Evolutionary conservation across 2,113 vertebrate genomes (phyloP).

Genomic region (Dicrurus megarhynchus): DNA sequence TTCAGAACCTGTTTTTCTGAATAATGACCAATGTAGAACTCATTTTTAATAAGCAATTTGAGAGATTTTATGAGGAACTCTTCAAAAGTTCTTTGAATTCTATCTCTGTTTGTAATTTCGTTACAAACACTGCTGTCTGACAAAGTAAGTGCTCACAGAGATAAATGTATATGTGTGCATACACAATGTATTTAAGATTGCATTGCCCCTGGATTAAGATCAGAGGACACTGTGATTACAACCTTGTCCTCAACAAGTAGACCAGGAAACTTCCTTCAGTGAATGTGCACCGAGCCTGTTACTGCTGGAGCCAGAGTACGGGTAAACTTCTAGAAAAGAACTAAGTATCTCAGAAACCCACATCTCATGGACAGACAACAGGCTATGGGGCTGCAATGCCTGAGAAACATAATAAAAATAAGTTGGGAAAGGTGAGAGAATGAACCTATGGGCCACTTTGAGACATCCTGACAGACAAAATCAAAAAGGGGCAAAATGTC

Average conservation of each 20-base stretch:
- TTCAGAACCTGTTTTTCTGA: not conserved
- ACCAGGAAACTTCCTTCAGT: not conserved
- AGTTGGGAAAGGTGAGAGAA: not conserved
- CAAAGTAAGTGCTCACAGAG: not conserved
- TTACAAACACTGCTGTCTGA: not conserved
- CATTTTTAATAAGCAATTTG: not conserved
- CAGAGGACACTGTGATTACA: not conserved
- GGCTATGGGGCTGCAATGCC: not conserved
- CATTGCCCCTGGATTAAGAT: not conserved
- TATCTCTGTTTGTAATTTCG: not conserved
- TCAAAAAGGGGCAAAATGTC: not conserved
- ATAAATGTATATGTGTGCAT: not conserved
- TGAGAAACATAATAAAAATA: not conserved
- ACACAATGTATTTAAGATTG: not conserved
- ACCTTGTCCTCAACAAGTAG: not conserved
- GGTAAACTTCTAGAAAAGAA: not conserved
- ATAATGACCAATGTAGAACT: not conserved
- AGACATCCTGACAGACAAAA: fast-evolving
- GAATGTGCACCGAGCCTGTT: not conserved
- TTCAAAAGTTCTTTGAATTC: not conserved
- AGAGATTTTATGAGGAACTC: not conserved
- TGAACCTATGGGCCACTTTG: not conserved
- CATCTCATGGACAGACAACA: not conserved
- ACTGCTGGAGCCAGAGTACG: not conserved
- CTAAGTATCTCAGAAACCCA: not conserved